Conservation (phyloP, 2,113 vertebrate species). For the Antigone vipio region DNA sequence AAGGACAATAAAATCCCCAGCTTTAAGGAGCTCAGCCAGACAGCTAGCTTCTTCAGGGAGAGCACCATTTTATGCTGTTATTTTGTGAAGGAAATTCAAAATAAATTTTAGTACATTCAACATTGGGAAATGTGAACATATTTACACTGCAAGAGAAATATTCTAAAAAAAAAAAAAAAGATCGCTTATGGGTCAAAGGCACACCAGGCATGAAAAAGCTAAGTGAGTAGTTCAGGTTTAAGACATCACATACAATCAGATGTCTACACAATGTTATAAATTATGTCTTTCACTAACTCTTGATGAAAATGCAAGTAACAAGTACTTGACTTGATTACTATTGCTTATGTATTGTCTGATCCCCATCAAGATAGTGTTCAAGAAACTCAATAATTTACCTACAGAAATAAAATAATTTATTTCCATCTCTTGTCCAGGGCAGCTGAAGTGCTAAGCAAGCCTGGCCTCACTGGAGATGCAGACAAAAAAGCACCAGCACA, state of each 20-base stretch:
- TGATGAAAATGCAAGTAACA: not conserved
- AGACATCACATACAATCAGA: not conserved
- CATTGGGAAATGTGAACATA: not conserved
- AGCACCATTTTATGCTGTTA: not conserved
- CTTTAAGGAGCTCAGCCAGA: not conserved
- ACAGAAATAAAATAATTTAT: not conserved
- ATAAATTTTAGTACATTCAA: not conserved
- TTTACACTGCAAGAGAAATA: not conserved
- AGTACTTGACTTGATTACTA: not conserved
- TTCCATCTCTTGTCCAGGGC: not conserved
- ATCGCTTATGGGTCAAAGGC: not conserved
- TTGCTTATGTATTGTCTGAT: not conserved
- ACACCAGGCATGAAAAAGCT: not conserved
- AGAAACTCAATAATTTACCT: not conserved
- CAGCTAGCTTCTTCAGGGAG: not conserved
- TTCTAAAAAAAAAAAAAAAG: not conserved
- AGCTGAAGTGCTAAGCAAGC: not conserved
- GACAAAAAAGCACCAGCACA: fast-evolving
- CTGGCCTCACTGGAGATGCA: fast-evolving
- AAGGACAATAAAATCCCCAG: not conserved
- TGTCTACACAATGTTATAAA: not conserved
- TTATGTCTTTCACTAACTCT: not conserved
- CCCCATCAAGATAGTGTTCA: not conserved
- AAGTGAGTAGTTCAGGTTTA: not conserved
- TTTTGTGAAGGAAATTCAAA: not conserved